These are phyloP conservation scores for Stegostoma tigrinum DNA, from an alignment of 2,113 vertebrate species.

Conservation along the genomic window DNA sequence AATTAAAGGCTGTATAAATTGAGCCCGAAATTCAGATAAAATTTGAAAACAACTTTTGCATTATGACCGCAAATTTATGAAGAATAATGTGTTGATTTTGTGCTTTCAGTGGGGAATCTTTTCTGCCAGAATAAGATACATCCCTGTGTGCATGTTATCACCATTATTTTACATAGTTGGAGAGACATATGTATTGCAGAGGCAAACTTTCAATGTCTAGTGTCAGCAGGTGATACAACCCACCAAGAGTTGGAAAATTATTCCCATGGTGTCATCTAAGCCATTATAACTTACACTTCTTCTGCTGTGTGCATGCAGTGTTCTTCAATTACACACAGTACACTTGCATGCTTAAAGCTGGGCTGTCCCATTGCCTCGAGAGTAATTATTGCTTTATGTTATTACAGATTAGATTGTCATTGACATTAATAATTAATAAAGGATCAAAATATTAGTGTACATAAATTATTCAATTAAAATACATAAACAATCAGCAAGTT, in stretches of 20 bases:
- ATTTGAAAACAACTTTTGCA: neutral
- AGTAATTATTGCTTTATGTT: neutral
- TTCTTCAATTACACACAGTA: neutral
- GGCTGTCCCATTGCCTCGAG: neutral
- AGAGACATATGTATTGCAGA: neutral
- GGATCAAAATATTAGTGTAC: neutral
- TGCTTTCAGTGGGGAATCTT: neutral
- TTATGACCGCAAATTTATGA: neutral
- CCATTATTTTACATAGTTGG: neutral
- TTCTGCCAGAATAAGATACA: neutral
- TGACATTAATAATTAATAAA: neutral
- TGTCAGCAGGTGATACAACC: neutral
- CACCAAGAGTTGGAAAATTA: constrained; percentile 3
- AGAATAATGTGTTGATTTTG: neutral
- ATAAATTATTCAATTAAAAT: neutral
- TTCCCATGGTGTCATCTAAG: neutral
- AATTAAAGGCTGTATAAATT: neutral
- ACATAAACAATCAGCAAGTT: neutral
- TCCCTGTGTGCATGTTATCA: neutral
- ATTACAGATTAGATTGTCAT: neutral
- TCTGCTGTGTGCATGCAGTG: neutral
- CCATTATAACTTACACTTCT: neutral
- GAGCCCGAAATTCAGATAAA: neutral
- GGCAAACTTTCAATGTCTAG: neutral
- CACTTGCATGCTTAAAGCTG: neutral